Conservation (phyloP, 2,113 vertebrate species). For the Hypanus sabinus region DNA sequence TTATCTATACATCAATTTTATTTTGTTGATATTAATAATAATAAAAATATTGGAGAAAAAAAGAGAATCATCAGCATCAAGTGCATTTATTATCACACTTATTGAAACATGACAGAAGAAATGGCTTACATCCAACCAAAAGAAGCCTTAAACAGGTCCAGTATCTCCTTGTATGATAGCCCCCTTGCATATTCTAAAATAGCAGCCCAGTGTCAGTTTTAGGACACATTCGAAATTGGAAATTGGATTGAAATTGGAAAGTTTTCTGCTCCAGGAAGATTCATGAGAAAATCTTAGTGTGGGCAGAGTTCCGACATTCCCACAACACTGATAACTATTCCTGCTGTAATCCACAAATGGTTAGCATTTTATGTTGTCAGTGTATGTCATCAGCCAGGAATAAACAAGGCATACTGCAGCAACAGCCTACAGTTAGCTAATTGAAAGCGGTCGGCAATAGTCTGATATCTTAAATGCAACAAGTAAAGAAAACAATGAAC, state of each 20-base stretch:
- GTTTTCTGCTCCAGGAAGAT: not conserved
- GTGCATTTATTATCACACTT: too few relatives aligned
- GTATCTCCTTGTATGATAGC: not conserved
- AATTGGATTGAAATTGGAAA: not conserved
- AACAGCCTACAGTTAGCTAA: not conserved
- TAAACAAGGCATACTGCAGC: not conserved
- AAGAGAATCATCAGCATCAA: too few relatives aligned
- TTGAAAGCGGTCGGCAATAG: too few relatives aligned
- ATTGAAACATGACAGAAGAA: not conserved
- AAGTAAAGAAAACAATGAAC: not conserved
- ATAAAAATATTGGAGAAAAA: too few relatives aligned
- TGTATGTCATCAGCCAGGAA: not conserved
- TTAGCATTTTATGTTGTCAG: not conserved
- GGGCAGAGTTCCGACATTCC: not conserved
- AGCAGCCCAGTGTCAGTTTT: not conserved
- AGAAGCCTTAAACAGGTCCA: not conserved
- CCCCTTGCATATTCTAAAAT: not conserved
- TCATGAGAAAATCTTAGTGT: not conserved
- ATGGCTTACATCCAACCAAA: not conserved
- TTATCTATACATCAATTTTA: too few relatives aligned
- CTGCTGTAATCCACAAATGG: constrained; percentile 12
- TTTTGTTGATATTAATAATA: too few relatives aligned
- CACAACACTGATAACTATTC: not conserved
- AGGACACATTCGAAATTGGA: not conserved
- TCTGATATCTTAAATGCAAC: not conserved